Base-by-base conservation (phyloP, 2,888 invertebrate species). In the Idaea aversata region DNA sequence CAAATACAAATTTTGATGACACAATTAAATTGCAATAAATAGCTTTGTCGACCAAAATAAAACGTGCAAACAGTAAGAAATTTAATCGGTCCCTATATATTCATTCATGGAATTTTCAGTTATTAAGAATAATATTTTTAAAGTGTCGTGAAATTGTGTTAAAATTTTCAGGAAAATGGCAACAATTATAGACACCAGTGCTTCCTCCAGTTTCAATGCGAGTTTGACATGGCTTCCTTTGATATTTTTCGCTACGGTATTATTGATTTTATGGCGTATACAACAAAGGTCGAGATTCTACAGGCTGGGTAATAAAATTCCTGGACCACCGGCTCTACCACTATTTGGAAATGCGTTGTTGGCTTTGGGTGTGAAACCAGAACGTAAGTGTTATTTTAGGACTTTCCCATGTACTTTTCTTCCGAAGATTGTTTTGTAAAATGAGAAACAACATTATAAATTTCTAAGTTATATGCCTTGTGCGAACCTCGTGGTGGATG, bases 311-410 rank as follows among this genome's bases (percentile, higher is more conserved):
- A 94, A 94, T 61, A 95, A 94, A 76, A 83, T 97, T 34, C 97
- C 97, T 0, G 96, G 96, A 63, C 96, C 97, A 0, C 74, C 86
- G 1, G 90, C 94, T 0, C 70, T 94, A 15, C 97, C 97, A 0
- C 58, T 97, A 0, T 76, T 97, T 64, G 97, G 97, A 72, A 96
- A 95, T 77, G 95, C 96, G 0, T 89, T 95, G 15, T 82, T 95
- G 66, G 94, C 95, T 0, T 70, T 95, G 0, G 95, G 95, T 63
- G 93, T 93, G 68, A 93, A 93, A 65, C 95, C 96, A 65, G 87
- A 91, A 71, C 92, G 96, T 96, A 89, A 73, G 70, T 73, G 70
- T 61, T 57, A 13, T 15, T 81, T 84, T 96, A 16, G 10, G 61
- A 35, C n/a, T 13, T 36, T 15, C 34, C 16, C 25, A 25, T 25